Evolutionary conservation across 2,797 vertebrate genomes (phyloP).

Genomic region (Carcharodon carcharias): DNA sequence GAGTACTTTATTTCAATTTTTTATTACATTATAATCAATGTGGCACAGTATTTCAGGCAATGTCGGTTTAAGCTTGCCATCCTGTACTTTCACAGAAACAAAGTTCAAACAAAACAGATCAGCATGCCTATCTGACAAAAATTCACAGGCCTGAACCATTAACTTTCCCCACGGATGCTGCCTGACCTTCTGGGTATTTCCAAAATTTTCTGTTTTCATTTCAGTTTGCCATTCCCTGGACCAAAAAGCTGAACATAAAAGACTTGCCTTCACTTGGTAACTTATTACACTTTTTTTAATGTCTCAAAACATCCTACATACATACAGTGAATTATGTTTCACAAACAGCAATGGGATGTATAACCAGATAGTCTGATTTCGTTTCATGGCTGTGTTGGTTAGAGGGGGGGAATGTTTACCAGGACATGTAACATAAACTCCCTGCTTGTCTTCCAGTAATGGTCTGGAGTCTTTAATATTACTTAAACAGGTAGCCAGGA

Average conservation of each 20-base stretch:
- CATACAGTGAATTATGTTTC: background rate
- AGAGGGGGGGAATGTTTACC: background rate
- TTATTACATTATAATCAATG: background rate
- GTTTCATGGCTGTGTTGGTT: background rate
- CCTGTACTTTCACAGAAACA: background rate
- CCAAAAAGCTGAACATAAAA: background rate
- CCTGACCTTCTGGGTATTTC: too few species aligned
- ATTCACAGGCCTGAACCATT: too few species aligned
- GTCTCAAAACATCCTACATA: background rate
- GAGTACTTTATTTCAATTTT: background rate
- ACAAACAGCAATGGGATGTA: too few species aligned
- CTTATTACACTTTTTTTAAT: background rate
- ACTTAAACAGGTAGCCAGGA: background rate
- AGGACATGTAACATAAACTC: background rate
- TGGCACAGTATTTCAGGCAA: background rate
- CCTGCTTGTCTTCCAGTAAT: too few species aligned
- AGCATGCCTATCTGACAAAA: background rate
- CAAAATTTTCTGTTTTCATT: too few species aligned
- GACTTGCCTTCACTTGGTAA: background rate
- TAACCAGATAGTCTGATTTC: background rate
- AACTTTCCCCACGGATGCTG: too few species aligned
- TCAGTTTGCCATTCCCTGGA: background rate
- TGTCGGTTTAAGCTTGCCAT: background rate
- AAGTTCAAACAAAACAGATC: background rate
- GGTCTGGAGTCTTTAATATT: background rate